A percentile compares a stretch with the other conserved stretches of the same genome.
Evolutionary conservation across 2,888 invertebrate genomes (phyloP).

Genomic region (Mactromeris polynyma): DNA sequence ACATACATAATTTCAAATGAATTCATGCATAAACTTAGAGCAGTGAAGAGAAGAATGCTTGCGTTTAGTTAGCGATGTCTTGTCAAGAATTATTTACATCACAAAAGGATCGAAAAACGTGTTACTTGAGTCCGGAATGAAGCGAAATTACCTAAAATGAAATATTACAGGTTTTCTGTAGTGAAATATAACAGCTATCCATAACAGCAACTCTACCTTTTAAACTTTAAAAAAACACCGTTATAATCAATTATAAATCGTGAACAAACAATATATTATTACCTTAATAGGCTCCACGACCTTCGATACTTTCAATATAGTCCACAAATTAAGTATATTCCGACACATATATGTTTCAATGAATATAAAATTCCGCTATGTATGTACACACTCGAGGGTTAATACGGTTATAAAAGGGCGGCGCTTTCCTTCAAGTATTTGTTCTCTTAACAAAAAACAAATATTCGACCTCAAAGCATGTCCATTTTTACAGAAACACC

Average conservation of each 20-base stretch:
- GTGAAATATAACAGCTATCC: background rate
- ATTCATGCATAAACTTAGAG: too few species aligned
- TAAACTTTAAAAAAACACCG: background rate
- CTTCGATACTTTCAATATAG: too few species aligned
- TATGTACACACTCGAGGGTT: background rate
- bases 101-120: background rate
- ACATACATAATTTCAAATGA: too few species aligned
- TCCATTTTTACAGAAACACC: background rate
- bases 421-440: background rate
- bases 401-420: constrained; percentile 13
- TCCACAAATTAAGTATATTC: background rate
- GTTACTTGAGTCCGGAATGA: background rate
- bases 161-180: background rate
- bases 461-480: background rate
- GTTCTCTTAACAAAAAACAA: background rate
- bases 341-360: background rate
- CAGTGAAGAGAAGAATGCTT: too few species aligned
- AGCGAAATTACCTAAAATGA: background rate
- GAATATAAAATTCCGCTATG: background rate
- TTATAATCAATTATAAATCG: background rate
- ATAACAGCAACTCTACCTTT: background rate
- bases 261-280: background rate
- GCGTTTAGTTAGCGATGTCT: too few species aligned
- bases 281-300: background rate
- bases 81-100: too few species aligned